phyloP scores from a whole-genome alignment of 2,113 vertebrate species.

The Cynopterus brachyotis region DNA sequence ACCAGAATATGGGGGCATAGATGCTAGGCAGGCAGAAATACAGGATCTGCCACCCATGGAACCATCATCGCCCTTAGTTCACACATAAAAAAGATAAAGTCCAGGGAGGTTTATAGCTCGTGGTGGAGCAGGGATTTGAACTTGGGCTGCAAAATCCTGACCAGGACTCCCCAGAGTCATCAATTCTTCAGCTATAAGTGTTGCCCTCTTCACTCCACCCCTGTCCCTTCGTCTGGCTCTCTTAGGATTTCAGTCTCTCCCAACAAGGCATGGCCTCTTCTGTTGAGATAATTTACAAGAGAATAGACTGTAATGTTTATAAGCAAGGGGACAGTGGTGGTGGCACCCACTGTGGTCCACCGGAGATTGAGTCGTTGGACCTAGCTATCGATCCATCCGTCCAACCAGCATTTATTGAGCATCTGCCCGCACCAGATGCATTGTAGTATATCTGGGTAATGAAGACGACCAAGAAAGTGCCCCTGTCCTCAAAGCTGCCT shows the following conservation, averaged over 20 bases:
- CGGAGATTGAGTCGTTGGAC: background rate
- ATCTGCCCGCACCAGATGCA: background rate
- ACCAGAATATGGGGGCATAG: background rate
- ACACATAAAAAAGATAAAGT: background rate
- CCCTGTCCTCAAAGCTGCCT: background rate
- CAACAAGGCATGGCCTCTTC: background rate
- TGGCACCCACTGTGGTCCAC: fast-evolving
- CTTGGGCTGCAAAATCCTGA: background rate
- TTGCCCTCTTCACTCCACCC: background rate
- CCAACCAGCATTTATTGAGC: background rate
- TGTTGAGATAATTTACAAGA: background rate
- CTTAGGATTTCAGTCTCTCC: background rate
- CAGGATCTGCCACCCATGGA: fast-evolving
- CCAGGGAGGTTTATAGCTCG: background rate
- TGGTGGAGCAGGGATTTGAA: background rate
- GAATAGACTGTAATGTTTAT: background rate
- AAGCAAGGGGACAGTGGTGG: background rate
- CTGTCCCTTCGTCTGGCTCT: fast-evolving
- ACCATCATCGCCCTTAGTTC: background rate
- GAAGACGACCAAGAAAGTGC: background rate
- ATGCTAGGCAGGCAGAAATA: background rate
- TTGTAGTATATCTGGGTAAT: too few relatives aligned
- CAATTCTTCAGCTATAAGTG: background rate
- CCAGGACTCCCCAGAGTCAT: background rate
- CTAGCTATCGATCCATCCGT: too few relatives aligned